Evolutionary conservation across 2,888 invertebrate species (phyloP).

Genomic region (Syrista parreyssii): DNA sequence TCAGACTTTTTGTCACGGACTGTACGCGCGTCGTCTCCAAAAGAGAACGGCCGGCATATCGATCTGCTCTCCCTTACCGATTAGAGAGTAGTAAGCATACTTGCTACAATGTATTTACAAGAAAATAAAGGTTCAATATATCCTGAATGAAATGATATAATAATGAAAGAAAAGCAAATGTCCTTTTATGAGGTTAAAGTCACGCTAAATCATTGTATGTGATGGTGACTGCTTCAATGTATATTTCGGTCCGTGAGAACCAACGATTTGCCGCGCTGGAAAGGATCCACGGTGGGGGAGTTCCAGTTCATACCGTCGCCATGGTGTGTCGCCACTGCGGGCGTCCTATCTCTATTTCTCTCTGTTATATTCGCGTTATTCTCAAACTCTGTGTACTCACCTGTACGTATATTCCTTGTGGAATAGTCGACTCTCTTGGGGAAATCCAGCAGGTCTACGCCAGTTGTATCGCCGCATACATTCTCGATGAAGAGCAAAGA

Average conservation of each 20-base stretch:
- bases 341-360: slow-evolving; percentile 45
- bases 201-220: neutral
- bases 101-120: neutral
- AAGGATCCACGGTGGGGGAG: slow-evolving; percentile 18
- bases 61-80: slow-evolving; percentile 39
- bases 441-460: neutral
- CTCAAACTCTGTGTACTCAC: neutral
- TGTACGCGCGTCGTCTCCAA: slow-evolving; percentile 27
- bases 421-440: neutral
- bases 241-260: slow-evolving; percentile 31
- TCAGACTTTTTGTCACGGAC: slow-evolving; percentile 19
- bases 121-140: neutral
- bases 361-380: slow-evolving; percentile 4
- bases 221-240: neutral
- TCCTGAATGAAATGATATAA: neutral
- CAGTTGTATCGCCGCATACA: neutral
- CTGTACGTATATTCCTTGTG: neutral
- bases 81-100: slow-evolving; percentile 16
- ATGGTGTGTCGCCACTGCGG: slow-evolving; percentile 40
- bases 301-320: slow-evolving; percentile 29
- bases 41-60: slow-evolving; percentile 42
- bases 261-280: slow-evolving; percentile 42
- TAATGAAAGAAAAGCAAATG: neutral
- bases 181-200: neutral
- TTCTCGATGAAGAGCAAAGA: neutral